These are phyloP conservation scores for Tubulanus polymorphus DNA, from an alignment of 2,888 invertebrate genomes.

Conservation along the genomic window DNA sequence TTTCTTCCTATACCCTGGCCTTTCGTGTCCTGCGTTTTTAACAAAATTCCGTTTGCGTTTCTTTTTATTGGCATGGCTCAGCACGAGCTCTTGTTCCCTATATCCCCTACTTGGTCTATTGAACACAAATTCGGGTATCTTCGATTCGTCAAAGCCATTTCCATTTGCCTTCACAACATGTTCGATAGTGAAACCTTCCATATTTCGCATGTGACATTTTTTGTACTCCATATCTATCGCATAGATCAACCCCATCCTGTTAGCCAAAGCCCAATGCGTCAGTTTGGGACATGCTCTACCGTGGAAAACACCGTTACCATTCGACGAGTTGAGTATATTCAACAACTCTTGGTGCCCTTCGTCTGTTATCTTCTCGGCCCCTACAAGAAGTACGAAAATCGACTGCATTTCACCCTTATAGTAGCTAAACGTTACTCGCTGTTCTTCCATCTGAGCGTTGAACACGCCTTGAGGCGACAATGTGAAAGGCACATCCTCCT, in stretches of 20 bases:
- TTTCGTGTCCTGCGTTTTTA: background rate
- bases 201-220: background rate
- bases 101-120: background rate
- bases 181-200: background rate
- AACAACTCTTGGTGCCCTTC: background rate
- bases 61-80: background rate
- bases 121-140: slow-evolving; percentile 1
- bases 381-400: background rate
- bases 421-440: background rate
- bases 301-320: background rate
- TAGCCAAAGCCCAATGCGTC: background rate
- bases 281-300: background rate
- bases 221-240: background rate
- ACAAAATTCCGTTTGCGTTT: background rate
- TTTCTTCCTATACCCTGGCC: background rate
- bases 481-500: background rate
- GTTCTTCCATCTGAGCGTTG: background rate
- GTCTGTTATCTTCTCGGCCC: background rate
- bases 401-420: background rate
- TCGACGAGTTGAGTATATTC: background rate
- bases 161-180: background rate
- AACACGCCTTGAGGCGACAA: background rate
- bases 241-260: background rate
- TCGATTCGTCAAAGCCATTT: background rate
- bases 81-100: background rate